Evolutionary conservation across 1,140 invertebrate genomes (phyloP).

Genomic region (Drosophila nebulosa): DNA sequence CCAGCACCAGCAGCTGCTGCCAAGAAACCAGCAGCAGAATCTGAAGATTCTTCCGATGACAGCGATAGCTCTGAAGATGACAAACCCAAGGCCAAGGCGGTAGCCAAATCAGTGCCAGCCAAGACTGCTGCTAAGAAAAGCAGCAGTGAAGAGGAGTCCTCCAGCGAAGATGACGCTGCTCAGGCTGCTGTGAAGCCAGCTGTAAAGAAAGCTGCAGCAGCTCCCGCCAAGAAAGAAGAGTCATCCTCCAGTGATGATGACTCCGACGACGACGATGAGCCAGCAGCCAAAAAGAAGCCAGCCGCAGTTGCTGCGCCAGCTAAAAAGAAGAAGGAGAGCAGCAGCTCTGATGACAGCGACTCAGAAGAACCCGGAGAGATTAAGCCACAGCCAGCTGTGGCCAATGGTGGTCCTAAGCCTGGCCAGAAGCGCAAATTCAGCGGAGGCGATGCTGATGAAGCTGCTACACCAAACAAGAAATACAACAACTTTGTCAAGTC

Average conservation of each 20-base stretch:
- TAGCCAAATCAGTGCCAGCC: conserved; percentile 13
- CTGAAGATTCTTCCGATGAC: conserved; percentile 55
- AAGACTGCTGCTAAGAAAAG: conserved; percentile 40
- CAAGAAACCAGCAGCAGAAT: conserved; percentile 37
- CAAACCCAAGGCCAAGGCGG: conserved; percentile 40
- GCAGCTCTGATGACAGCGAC: conserved; percentile 51
- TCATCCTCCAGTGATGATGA: conserved; percentile 80
- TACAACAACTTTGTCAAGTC: conserved; percentile 84
- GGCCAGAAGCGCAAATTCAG: conserved; percentile 80
- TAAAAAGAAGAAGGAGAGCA: conserved; percentile 58
- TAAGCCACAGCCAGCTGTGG: conserved; percentile 34
- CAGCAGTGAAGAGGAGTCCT: conserved; percentile 34
- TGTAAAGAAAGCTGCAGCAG: conserved; percentile 47
- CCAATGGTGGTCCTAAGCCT: conserved; percentile 51
- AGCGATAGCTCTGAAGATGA: conserved; percentile 52
- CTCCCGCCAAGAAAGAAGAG: conserved; percentile 76
- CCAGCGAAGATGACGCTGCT: conserved; percentile 63
- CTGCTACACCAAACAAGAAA: conserved; percentile 80
- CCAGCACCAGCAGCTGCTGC: conserved; percentile 3
- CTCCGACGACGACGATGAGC: conserved; percentile 52
- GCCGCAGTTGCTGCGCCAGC: conserved; percentile 5
- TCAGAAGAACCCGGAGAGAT: conserved; percentile 49
- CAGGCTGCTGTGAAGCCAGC: conserved; percentile 61
- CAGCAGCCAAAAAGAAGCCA: conserved; percentile 41
- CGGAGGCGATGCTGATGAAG: conserved; percentile 56